A percentile compares a stretch with the other conserved stretches of the same genome.
phyloP scores from a whole-genome alignment of 37 sponge, comb jelly and placozoan genomes.

The Eunapius fragilis region DNA sequence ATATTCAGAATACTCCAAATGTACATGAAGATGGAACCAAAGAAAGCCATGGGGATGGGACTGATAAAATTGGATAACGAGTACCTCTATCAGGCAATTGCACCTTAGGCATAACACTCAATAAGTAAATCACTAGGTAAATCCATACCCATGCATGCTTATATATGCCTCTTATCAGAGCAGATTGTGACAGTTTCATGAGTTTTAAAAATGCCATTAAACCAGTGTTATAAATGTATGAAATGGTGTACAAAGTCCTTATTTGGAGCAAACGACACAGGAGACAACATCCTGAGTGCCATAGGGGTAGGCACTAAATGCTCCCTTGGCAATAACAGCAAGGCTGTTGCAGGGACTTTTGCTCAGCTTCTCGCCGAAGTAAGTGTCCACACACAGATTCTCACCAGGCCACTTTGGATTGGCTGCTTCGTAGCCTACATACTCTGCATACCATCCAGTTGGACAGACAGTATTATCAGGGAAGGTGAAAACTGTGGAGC shows the following conservation, averaged over 20 bases:
- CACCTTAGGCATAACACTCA: too few relatives aligned
- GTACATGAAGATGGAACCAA: too few relatives aligned
- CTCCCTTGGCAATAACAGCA: not conserved
- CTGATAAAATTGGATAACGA: too few relatives aligned
- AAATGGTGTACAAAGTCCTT: not conserved
- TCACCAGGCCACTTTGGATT: not conserved
- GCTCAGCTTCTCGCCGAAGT: not conserved
- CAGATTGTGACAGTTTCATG: too few relatives aligned
- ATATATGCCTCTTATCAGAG: too few relatives aligned
- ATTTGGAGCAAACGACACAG: not conserved
- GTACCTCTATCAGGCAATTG: too few relatives aligned
- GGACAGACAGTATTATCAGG: not conserved
- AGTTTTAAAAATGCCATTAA: too few relatives aligned
- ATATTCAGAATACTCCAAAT: too few relatives aligned
- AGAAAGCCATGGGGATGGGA: too few relatives aligned
- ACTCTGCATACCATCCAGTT: not conserved
- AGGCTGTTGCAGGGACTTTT: not conserved
- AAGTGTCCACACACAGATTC: not conserved
- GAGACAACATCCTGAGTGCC: not conserved
- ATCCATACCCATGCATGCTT: too few relatives aligned
- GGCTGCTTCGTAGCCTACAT: not conserved
- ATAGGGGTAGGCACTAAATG: not conserved
- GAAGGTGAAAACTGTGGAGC: not conserved
- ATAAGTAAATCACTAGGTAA: too few relatives aligned
- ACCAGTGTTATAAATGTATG: too few relatives aligned